These are phyloP conservation scores for Geodia barretti DNA, from an alignment of 37 sponge, comb jelly and placozoan genomes.

Conservation along the genomic window DNA sequence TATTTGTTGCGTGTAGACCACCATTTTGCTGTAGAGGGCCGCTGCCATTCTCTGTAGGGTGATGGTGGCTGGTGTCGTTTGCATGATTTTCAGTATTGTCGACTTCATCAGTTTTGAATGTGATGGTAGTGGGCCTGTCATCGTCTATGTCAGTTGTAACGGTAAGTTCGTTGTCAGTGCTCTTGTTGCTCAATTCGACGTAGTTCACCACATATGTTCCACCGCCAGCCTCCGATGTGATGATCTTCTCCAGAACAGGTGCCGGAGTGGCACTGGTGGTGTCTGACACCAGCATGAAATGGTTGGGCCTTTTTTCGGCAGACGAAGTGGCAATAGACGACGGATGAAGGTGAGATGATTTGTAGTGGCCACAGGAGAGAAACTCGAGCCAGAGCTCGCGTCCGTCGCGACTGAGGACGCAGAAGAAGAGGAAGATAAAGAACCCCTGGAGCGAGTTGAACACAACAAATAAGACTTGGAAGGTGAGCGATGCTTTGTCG, in stretches of 20 bases:
- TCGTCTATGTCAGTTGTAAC: background rate
- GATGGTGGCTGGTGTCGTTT: too few species aligned
- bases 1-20: too few species aligned
- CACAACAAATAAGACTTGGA: conserved; percentile 33
- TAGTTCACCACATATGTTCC: background rate
- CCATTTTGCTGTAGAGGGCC: too few species aligned
- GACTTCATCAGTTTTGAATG: background rate
- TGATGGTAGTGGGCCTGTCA: background rate
- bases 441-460: conserved; percentile 48
- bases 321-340: background rate
- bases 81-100: too few species aligned
- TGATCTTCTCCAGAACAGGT: too few species aligned
- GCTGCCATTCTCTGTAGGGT: too few species aligned
- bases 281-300: background rate
- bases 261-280: too few species aligned
- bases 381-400: conserved; percentile 38
- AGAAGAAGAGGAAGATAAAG: conserved; percentile 39
- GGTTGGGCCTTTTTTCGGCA: background rate
- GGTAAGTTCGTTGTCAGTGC: too few species aligned
- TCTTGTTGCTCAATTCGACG: too few species aligned
- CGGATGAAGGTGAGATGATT: conserved; percentile 15
- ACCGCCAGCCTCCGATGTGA: background rate
- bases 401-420: conserved; percentile 21
- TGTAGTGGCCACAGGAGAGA: conserved; percentile 23
- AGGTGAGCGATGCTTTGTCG: background rate